Evolutionary conservation across 2,888 invertebrate species (phyloP).

Genomic region (Himalopsyche japonica): DNA sequence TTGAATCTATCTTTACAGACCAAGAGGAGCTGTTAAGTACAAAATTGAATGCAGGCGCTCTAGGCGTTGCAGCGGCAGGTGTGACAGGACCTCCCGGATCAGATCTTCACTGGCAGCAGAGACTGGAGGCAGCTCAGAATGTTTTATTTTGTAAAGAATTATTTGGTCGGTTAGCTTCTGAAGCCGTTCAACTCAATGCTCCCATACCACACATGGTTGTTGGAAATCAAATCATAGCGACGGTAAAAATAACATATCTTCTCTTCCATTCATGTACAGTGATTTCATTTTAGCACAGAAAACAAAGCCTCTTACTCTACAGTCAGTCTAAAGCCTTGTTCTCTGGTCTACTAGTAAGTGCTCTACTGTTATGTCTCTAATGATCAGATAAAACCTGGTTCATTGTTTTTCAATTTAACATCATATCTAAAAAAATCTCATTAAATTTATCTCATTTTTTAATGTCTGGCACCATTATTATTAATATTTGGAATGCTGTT

Average conservation of each 20-base stretch:
- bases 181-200: slow-evolving; percentile 91
- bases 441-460: no score
- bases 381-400: no score
- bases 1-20: slow-evolving; percentile 58
- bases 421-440: no score
- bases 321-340: no score
- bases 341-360: no score
- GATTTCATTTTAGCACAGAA: background rate
- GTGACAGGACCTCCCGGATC: slow-evolving; percentile 61
- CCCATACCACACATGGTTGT: slow-evolving; percentile 96
- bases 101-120: slow-evolving; percentile 91
- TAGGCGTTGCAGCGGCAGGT: slow-evolving; percentile 72
- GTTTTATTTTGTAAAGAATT: slow-evolving; percentile 96
- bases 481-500: no score
- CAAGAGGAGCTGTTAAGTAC: slow-evolving; percentile 88
- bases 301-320: no score
- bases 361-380: no score
- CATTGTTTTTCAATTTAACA: no score
- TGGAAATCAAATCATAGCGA: slow-evolving; percentile 95
- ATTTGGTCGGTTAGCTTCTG: slow-evolving; percentile 90
- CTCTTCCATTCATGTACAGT: background rate
- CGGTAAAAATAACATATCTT: slow-evolving; percentile 56
- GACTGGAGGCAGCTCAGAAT: slow-evolving; percentile 95
- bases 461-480: no score
- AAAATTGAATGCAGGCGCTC: slow-evolving; percentile 76